Evolutionary conservation across 2,113 vertebrate species (phyloP).

Genomic region (Talpa occidentalis): DNA sequence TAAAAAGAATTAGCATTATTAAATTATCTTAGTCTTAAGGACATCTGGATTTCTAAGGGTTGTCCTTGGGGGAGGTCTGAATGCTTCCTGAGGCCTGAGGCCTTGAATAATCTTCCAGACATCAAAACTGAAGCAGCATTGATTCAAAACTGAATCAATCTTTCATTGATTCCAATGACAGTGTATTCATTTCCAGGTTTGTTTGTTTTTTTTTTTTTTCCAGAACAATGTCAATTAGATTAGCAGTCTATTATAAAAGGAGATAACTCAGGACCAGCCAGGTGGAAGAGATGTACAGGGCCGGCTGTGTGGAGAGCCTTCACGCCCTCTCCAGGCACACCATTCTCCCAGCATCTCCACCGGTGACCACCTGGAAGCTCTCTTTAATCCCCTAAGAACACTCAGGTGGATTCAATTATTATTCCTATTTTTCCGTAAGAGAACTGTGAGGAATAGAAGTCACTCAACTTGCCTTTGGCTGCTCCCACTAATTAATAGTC

Average conservation of each 20-base stretch:
- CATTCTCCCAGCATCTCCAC: too few relatives aligned
- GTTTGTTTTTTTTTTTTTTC: not conserved
- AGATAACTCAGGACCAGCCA: too few relatives aligned
- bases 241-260: not conserved
- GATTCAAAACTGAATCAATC: too few relatives aligned
- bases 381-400: not conserved
- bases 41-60: slow-evolving; percentile 68
- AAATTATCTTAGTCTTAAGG: slow-evolving; percentile 71
- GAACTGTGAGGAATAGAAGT: not conserved
- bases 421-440: not conserved
- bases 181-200: not conserved
- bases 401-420: not conserved
- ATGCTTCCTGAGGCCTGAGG: slow-evolving; percentile 92
- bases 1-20: slow-evolving; percentile 52
- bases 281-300: too few relatives aligned
- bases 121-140: slow-evolving; percentile 84
- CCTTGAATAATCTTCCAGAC: slow-evolving; percentile 94
- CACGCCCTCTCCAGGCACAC: too few relatives aligned
- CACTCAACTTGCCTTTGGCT: not conserved
- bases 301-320: too few relatives aligned
- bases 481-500: not conserved
- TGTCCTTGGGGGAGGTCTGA: slow-evolving; percentile 89
- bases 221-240: not conserved
- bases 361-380: not conserved
- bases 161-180: slow-evolving; percentile 20